Evolutionary conservation across 2,797 vertebrate genomes (phyloP).

Genomic region (Neosilurus mollespiculum): DNA sequence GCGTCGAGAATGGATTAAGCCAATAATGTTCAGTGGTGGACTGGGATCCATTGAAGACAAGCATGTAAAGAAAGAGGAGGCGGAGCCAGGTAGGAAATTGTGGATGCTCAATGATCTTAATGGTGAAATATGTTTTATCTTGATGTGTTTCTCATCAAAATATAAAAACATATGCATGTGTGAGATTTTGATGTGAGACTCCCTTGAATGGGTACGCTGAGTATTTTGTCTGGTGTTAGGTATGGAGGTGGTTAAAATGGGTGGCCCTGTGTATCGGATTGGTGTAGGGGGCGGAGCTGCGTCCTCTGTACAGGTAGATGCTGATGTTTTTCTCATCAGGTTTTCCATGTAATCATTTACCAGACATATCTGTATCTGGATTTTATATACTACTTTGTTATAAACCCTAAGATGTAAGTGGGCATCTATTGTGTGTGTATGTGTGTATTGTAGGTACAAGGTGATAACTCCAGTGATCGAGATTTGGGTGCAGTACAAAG

Average conservation of each 20-base stretch:
- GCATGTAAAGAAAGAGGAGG: constrained; percentile 79
- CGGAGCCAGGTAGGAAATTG: constrained; percentile 71
- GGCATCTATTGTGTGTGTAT: neutral
- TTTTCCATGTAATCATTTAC: neutral
- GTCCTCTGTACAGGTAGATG: constrained; percentile 83
- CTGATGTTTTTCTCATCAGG: neutral
- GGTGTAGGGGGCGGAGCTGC: constrained; percentile 91
- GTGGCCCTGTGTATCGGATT: constrained; percentile 91
- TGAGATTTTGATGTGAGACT: neutral
- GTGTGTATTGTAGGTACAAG: constrained; percentile 78
- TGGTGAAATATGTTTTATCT: neutral
- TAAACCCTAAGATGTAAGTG: neutral
- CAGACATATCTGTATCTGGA: neutral
- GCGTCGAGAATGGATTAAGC: constrained; percentile 91
- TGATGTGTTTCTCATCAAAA: neutral
- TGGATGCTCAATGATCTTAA: neutral
- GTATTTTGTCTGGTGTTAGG: constrained; percentile 63
- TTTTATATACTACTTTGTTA: neutral
- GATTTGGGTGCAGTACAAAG: constrained; percentile 89
- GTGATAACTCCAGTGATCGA: constrained; percentile 83
- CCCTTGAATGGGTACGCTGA: neutral
- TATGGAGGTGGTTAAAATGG: constrained; percentile 92
- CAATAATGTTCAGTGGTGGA: constrained; percentile 94
- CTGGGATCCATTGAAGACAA: constrained; percentile 84
- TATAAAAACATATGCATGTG: neutral